These are phyloP conservation scores for Melanostoma mellinum DNA, from an alignment of 2,888 invertebrate genomes.

Conservation along the genomic window DNA sequence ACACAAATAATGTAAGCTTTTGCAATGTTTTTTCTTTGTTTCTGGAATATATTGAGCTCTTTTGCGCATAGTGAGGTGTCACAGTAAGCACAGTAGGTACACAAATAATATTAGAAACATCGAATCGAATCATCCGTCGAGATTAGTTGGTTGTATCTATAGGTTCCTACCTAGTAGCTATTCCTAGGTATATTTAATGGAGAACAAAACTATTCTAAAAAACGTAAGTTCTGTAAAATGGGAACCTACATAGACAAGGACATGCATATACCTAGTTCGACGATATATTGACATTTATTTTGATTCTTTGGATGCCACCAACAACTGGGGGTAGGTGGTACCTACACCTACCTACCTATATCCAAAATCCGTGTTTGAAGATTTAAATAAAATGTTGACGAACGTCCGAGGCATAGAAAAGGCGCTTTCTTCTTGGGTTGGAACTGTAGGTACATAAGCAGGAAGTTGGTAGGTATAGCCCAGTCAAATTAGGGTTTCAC, in stretches of 20 bases:
- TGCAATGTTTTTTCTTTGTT: slow-evolving; percentile 37
- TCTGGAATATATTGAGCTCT: slow-evolving; percentile 50
- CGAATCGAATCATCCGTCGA: slow-evolving; percentile 29
- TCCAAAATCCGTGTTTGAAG: no score
- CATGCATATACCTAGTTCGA: background rate
- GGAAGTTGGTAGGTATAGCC: no score
- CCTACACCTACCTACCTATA: no score
- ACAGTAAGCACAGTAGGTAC: slow-evolving; percentile 43
- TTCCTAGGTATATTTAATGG: slow-evolving; percentile 18
- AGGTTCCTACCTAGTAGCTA: background rate
- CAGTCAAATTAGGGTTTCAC: no score
- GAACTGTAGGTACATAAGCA: no score
- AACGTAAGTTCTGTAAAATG: slow-evolving; percentile 4
- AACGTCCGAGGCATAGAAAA: no score
- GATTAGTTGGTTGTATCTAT: slow-evolving; percentile 34
- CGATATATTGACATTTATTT: slow-evolving; percentile 13
- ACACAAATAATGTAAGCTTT: slow-evolving; percentile 46
- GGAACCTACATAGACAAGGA: background rate
- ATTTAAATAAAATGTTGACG: no score
- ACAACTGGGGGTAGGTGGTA: no score
- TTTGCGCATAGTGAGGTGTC: slow-evolving; percentile 50
- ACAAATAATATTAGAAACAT: slow-evolving; percentile 50
- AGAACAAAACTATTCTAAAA: slow-evolving; percentile 26
- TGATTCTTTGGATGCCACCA: background rate
- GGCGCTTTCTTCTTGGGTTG: no score